A percentile compares a stretch with the other conserved stretches of the same genome.
Evolutionary conservation across 2,888 invertebrate genomes (phyloP).

Genomic region (Ophion slaviceki): DNA sequence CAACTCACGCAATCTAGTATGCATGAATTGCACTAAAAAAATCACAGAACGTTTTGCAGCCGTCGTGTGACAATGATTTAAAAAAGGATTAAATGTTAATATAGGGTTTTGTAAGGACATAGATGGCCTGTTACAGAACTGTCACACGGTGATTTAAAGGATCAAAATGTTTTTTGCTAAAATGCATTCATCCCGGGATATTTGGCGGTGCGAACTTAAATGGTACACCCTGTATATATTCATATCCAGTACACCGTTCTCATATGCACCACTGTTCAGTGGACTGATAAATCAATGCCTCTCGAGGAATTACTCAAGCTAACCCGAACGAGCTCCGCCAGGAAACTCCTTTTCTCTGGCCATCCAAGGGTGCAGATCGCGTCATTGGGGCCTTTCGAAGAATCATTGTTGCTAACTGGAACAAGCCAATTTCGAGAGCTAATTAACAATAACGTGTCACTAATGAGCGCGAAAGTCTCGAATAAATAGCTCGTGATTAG

Average conservation of each 20-base stretch:
- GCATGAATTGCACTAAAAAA: no score
- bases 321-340: background rate
- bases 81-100: no score
- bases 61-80: no score
- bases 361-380: background rate
- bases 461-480: conserved; percentile 42
- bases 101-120: no score
- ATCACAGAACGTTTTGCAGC: no score
- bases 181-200: no score
- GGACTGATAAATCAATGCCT: background rate
- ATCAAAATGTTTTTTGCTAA: no score
- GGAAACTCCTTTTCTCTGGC: conserved; percentile 5
- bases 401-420: background rate
- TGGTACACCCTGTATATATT: background rate
- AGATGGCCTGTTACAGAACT: no score
- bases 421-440: background rate
- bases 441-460: conserved; percentile 43
- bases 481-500: background rate
- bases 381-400: background rate
- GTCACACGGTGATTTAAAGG: no score
- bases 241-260: background rate
- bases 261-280: background rate
- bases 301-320: background rate
- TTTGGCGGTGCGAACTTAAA: no score
- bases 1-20: no score